Evolutionary conservation across 2,797 vertebrate genomes (phyloP), one percentile per base, ranked within the genome.

Genomic region (Bradypodion ventrale): DNA sequence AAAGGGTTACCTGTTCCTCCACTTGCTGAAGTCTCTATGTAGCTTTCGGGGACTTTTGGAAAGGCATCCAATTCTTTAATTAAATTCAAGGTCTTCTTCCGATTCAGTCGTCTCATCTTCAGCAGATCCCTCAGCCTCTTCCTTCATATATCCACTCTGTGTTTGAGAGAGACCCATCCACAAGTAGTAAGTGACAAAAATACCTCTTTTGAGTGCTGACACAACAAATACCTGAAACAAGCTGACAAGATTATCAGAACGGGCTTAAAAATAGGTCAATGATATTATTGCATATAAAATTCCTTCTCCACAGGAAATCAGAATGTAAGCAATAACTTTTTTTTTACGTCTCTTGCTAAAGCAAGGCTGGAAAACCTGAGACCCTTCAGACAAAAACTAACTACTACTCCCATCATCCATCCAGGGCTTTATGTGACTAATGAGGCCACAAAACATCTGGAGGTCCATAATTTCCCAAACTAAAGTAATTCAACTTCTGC

Each of bases 41-140:
- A 99, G 95, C 98, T 99, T 66, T 98, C 98, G n/a, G 98, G 98
- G 79, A 99, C 96, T 96, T 99, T 99, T 2, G 98, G 98, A 89
- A 99, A 99, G 75, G 98, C 98, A 92, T 99, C 98, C 93, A 99
- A 87, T 90, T 99, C 98, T 92, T 97, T 99, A 87, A 99, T 97
- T 94, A 99, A 96, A 95, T 93, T 98, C 94, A 99, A 94, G 44
- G 98, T 98, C 95, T 98, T 99, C 96, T 97, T 99, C 93, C 95
- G 97, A 92, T 96, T 98, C 95, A 99, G 94, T 88, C 98, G 97
- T 96, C 97, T 99, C 98, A 99, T 97, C 88, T 95, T 97, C 93
- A 94, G 92, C 74, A 92, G 91, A 80, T 88, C 87, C 92, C 80
- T 90, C 92, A 87, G 81, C 89, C 63, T 88, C 84, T 89, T 93